A percentile compares a stretch with the other conserved stretches of the same genome.
Evolutionary conservation across 2,888 invertebrate genomes (phyloP).

Genomic region (Mechanitis messenoides): DNA sequence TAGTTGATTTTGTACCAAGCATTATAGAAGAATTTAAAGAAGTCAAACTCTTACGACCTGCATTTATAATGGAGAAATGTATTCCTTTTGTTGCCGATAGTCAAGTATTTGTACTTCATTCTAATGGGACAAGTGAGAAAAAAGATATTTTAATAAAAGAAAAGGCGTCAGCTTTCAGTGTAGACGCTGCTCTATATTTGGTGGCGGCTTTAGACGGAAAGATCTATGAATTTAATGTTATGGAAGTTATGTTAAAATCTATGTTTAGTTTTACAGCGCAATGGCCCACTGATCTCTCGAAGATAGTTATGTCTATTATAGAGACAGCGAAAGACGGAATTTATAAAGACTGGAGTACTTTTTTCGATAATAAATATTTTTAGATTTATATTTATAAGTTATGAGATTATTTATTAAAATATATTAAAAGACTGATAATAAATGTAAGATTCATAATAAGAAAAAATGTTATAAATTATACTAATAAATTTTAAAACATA

Average conservation of each 20-base stretch:
- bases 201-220: slow-evolving; percentile 55
- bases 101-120: slow-evolving; percentile 43
- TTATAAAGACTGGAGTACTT: slow-evolving; percentile 25
- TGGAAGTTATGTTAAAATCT: slow-evolving; percentile 51
- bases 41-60: slow-evolving; percentile 49
- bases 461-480: too few relatives aligned
- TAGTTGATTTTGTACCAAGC: slow-evolving; percentile 37
- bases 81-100: slow-evolving; percentile 56
- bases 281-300: slow-evolving; percentile 44
- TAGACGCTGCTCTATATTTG: slow-evolving; percentile 54
- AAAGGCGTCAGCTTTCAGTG: slow-evolving; percentile 50
- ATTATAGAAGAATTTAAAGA: slow-evolving; percentile 46
- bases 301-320: slow-evolving; percentile 50
- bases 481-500: too few relatives aligned
- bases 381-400: too few relatives aligned
- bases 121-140: slow-evolving; percentile 50
- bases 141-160: slow-evolving; percentile 48
- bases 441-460: too few relatives aligned
- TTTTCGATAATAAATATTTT: slow-evolving; percentile 6
- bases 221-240: slow-evolving; percentile 59
- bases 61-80: slow-evolving; percentile 55
- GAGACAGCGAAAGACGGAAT: slow-evolving; percentile 41
- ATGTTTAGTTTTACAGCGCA: slow-evolving; percentile 44
- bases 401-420: too few relatives aligned
- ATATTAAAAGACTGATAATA: too few relatives aligned